Evolutionary conservation across 2,888 invertebrate species (phyloP).

Genomic region (Chrysina gloriosa): DNA sequence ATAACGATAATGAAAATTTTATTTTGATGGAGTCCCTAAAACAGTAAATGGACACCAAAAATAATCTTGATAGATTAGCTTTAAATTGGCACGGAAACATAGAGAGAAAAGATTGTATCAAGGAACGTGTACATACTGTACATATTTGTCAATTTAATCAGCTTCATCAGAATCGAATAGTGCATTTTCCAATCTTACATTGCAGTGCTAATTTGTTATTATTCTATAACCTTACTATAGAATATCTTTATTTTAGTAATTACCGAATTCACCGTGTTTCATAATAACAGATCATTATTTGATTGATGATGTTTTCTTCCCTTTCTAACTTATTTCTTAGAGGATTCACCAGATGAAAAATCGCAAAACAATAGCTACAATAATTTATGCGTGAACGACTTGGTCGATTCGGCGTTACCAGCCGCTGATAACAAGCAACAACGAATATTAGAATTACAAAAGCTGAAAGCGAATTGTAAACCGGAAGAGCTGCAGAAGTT

Average conservation of each 20-base stretch:
- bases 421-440: slow-evolving; percentile 75
- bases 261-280: too few species aligned
- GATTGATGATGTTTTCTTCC: not conserved
- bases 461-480: slow-evolving; percentile 82
- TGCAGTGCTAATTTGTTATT: not conserved
- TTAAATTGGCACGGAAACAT: too few species aligned
- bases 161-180: too few species aligned
- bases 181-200: too few species aligned
- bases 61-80: too few species aligned
- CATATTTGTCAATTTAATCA: too few species aligned
- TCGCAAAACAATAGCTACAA: slow-evolving; percentile 59
- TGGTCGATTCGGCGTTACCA: slow-evolving; percentile 78
- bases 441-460: slow-evolving; percentile 76
- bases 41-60: too few species aligned
- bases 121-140: too few species aligned
- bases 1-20: too few species aligned
- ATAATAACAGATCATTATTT: slow-evolving; percentile 7
- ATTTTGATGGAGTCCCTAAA: too few species aligned
- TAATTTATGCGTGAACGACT: slow-evolving; percentile 71
- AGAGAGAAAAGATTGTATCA: too few species aligned
- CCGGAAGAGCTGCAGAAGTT: slow-evolving; percentile 81
- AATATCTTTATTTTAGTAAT: too few species aligned
- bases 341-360: slow-evolving; percentile 55
- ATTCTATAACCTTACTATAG: not conserved
- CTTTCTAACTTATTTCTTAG: slow-evolving; percentile 9